These are phyloP conservation scores for Mechanitis mazaeus DNA, from an alignment of 2,888 invertebrate genomes.

Conservation along the genomic window DNA sequence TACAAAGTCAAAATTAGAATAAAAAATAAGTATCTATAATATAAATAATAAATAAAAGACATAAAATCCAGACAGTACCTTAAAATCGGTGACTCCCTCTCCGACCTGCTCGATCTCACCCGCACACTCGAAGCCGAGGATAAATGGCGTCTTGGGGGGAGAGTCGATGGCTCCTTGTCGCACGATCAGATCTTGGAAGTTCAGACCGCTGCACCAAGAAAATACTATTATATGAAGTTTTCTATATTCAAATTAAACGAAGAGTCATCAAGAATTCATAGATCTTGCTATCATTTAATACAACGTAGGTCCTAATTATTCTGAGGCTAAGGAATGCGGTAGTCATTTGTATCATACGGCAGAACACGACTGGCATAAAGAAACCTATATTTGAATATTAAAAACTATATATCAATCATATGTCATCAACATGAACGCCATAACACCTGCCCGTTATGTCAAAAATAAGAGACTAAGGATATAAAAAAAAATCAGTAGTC, in stretches of 20 bases:
- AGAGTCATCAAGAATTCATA: constrained; percentile 16
- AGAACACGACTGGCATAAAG: constrained; percentile 57
- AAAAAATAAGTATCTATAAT: not conserved
- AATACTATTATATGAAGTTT: not conserved
- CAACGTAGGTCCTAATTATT: constrained; percentile 49
- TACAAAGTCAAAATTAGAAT: not conserved
- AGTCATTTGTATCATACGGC: constrained; percentile 59
- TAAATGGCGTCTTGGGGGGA: constrained; percentile 92
- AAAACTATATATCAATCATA: constrained; percentile 41
- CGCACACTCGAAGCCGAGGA: constrained; percentile 92
- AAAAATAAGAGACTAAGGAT: no score
- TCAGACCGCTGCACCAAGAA: constrained; percentile 81
- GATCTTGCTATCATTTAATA: constrained; percentile 35
- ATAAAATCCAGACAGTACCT: constrained; percentile 64
- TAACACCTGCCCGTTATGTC: constrained; percentile 22
- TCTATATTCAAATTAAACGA: not conserved
- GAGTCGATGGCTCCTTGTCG: constrained; percentile 91
- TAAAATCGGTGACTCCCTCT: constrained; percentile 86
- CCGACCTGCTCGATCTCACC: constrained; percentile 88
- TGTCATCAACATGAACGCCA: constrained; percentile 43
- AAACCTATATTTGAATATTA: constrained; percentile 61
- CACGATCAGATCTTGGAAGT: constrained; percentile 93
- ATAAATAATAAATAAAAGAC: no score
- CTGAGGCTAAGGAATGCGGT: constrained; percentile 62
- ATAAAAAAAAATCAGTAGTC: no score